phyloP scores from a whole-genome alignment of 2,797 vertebrate species.

The Phalanger gymnotis region DNA sequence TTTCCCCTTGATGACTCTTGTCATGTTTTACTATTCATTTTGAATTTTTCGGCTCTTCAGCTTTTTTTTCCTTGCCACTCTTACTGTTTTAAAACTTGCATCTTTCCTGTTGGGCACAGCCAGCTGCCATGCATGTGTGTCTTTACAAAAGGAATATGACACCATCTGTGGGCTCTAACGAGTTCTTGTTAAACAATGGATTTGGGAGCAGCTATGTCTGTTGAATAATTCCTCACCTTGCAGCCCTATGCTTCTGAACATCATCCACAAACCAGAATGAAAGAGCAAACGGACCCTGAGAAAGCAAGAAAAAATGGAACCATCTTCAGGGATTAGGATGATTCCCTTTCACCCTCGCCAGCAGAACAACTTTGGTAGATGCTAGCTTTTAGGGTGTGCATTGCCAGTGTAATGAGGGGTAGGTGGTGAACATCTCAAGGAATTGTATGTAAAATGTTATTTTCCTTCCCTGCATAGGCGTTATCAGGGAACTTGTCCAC shows the following conservation, averaged over 20 bases:
- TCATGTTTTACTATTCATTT: conserved; percentile 18
- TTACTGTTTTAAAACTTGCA: neutral
- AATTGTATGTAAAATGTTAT: neutral
- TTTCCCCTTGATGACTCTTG: neutral
- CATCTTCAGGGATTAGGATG: neutral
- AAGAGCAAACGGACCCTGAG: neutral
- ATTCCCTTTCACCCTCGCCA: neutral
- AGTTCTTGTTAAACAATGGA: neutral
- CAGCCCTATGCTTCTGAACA: neutral
- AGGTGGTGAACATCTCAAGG: neutral
- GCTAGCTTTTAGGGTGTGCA: neutral
- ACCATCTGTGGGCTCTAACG: neutral
- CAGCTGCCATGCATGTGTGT: neutral
- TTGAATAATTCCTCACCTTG: neutral
- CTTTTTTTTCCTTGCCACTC: neutral
- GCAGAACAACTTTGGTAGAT: neutral
- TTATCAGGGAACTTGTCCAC: neutral
- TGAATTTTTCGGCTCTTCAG: neutral
- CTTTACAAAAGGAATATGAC: neutral
- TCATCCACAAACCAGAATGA: neutral
- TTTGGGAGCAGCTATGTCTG: neutral
- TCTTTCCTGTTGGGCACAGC: neutral
- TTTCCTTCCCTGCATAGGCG: neutral
- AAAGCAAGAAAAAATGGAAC: neutral
- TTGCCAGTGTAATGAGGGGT: neutral